Evolutionary conservation across 2,113 vertebrate genomes (phyloP).

Genomic region (Chaetorhynchus papuensis): DNA sequence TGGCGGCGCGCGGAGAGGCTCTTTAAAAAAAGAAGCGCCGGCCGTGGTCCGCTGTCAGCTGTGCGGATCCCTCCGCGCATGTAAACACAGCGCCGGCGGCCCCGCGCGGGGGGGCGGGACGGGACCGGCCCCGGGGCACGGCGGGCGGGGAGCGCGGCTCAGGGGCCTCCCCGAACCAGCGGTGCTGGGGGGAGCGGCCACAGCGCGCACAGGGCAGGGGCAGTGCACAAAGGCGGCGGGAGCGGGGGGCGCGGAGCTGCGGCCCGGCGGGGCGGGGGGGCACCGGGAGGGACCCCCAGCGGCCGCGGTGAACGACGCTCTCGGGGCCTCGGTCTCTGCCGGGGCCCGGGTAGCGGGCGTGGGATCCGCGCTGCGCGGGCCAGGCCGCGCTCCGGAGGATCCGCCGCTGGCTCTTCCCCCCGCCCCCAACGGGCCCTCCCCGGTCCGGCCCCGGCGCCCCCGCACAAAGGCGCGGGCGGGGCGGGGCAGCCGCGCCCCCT

Average conservation of each 20-base stretch:
- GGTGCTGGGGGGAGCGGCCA: not conserved
- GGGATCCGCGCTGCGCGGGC: not conserved
- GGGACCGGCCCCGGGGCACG: no score
- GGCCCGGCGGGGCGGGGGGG: not conserved
- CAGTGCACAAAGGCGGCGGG: not conserved
- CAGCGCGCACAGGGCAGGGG: not conserved
- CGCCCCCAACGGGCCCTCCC: not conserved
- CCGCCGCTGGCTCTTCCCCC: no score
- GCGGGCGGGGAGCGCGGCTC: not conserved
- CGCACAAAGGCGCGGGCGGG: conserved; percentile 54
- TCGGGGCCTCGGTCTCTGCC: not conserved
- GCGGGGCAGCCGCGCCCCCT: conserved; percentile 24
- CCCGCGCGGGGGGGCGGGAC: no score
- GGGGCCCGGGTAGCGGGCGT: not conserved
- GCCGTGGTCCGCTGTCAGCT: conserved; percentile 70
- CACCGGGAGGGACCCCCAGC: not conserved
- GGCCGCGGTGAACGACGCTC: not conserved
- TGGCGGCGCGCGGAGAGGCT: conserved; percentile 51
- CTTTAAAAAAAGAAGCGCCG: conserved; percentile 79
- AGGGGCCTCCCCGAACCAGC: not conserved
- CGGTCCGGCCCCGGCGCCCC: conserved; percentile 26
- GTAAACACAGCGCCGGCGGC: not conserved
- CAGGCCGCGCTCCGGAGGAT: not conserved
- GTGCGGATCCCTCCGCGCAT: conserved; percentile 73
- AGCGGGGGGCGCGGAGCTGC: not conserved